These are phyloP conservation scores for Stictonetta naevosa DNA, from an alignment of 2,113 vertebrate genomes.

Conservation along the genomic window DNA sequence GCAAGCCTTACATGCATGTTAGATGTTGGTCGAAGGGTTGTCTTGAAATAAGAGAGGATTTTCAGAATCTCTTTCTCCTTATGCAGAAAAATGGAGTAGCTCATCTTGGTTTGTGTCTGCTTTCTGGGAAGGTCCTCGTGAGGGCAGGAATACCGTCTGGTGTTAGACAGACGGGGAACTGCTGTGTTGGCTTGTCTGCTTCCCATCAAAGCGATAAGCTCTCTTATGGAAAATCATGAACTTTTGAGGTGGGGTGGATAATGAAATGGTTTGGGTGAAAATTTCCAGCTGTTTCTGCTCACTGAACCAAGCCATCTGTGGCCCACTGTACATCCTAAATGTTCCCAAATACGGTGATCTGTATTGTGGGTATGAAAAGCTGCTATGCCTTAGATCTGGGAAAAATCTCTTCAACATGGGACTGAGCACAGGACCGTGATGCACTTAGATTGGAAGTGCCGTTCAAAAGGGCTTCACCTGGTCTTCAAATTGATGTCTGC, in stretches of 20 bases:
- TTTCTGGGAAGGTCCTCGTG: not conserved
- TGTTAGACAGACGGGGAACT: not conserved
- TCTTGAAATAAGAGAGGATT: not conserved
- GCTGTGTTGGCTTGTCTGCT: not conserved
- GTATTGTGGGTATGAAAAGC: not conserved
- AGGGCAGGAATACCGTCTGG: not conserved
- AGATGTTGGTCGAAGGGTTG: not conserved
- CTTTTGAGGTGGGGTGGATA: not conserved
- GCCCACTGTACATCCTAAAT: not conserved
- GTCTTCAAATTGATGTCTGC: not conserved
- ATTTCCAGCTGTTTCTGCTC: not conserved
- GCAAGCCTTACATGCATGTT: not conserved
- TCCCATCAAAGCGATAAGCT: not conserved
- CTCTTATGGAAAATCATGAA: not conserved
- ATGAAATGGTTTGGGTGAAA: not conserved
- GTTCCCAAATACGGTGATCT: not conserved
- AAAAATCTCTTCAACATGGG: not conserved
- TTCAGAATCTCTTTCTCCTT: not conserved
- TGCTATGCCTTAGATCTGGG: not conserved
- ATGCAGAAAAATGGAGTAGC: not conserved
- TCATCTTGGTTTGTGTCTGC: not conserved
- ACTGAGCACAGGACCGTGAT: not conserved
- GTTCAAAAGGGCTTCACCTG: not conserved
- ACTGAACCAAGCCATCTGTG: constrained; percentile 13
- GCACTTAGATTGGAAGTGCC: not conserved